Percentiles rank a stretch among this genome's conserved stretches.
Conservation (phyloP, 2,113 vertebrate species). For the Camelus bactrianus region DNA sequence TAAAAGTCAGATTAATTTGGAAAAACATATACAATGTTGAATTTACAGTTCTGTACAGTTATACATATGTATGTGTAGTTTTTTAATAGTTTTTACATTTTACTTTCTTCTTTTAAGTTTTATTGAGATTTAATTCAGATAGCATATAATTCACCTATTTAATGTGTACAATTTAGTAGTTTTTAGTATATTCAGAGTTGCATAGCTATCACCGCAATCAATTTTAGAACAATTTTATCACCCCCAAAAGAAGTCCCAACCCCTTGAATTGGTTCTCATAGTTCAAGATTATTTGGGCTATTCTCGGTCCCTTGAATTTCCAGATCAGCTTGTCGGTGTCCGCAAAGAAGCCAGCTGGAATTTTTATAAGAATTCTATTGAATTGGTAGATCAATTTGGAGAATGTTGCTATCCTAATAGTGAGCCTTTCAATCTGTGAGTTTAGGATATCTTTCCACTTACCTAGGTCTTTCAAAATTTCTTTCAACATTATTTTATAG, state of each 20-base stretch:
- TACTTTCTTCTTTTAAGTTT: neutral
- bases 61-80: neutral
- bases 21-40: neutral
- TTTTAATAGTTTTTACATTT: neutral
- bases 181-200: neutral
- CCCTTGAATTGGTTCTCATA: neutral
- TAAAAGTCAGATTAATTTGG: neutral
- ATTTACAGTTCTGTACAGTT: conserved; percentile 12
- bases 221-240: conserved; percentile 6
- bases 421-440: neutral
- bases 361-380: conserved; percentile 7
- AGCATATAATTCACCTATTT: neutral
- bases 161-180: neutral
- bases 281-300: neutral
- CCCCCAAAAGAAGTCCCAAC: neutral
- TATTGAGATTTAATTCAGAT: conserved; percentile 8
- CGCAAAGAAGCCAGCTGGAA: neutral
- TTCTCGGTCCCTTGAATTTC: conserved; percentile 26
- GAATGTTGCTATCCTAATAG: neutral
- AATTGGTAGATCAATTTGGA: neutral
- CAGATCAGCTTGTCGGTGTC: neutral
- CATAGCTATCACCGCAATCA: neutral
- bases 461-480: conserved; percentile 28
- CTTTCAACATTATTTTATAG: neutral
- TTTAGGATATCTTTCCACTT: neutral